phyloP scores from a whole-genome alignment of 2,113 vertebrate species.

The Hemiprocne comata region DNA sequence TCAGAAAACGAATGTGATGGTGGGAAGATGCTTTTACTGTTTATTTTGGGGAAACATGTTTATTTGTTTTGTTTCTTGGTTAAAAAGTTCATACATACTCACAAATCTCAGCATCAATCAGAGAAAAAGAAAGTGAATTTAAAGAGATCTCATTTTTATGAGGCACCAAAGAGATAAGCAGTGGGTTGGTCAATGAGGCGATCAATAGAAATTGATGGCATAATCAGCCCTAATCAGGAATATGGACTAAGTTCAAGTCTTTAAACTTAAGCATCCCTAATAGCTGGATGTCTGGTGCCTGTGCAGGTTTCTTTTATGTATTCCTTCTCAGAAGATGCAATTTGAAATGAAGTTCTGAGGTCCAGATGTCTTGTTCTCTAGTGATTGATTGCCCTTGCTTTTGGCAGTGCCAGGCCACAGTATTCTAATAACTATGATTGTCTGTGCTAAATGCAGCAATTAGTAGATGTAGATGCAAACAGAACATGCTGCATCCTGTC shows the following conservation, averaged over 20 bases:
- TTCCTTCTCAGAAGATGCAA: not conserved
- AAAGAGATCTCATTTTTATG: not conserved
- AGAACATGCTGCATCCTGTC: not conserved
- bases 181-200: not conserved
- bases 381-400: not conserved
- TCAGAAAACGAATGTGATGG: not conserved
- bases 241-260: not conserved
- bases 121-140: not conserved
- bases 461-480: not conserved
- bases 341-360: not conserved
- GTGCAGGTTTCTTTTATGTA: not conserved
- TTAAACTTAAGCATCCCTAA: not conserved
- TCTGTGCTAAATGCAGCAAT: not conserved
- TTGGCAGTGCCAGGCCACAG: not conserved
- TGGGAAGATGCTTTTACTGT: not conserved
- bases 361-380: not conserved
- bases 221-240: not conserved
- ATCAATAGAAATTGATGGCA: not conserved
- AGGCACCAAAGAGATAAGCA: not conserved
- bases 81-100: not conserved
- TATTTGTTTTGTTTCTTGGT: not conserved
- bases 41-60: rapidly evolving
- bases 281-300: not conserved
- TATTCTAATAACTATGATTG: not conserved
- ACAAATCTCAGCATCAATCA: not conserved